These are phyloP conservation scores for Portunus trituberculatus DNA, from an alignment of 1,140 invertebrate species.

Conservation along the genomic window DNA sequence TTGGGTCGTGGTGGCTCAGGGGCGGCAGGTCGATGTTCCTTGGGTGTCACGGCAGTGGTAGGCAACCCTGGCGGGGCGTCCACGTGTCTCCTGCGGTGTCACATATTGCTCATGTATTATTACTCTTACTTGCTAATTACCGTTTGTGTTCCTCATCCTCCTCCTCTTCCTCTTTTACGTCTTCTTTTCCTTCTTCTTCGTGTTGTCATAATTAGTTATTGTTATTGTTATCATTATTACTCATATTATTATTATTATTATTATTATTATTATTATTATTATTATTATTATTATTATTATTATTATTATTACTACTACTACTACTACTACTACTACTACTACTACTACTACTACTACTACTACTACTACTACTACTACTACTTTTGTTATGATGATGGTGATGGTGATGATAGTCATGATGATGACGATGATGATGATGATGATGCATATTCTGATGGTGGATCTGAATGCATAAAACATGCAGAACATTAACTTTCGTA, in stretches of 20 bases:
- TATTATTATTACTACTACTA: neutral
- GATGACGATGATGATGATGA: no score
- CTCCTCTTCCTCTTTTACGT: no score
- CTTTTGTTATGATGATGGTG: neutral
- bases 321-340: constrained; percentile 50
- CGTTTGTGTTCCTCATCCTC: no score
- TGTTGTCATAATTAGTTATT: no score
- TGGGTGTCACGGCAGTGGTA: neutral
- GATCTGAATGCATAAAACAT: neutral
- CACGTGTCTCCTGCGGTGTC: neutral
- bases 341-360: constrained; percentile 32
- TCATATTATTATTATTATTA: no score
- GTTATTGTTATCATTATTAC: no score
- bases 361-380: constrained; percentile 17
- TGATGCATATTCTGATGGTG: neutral
- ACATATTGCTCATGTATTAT: neutral
- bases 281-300: neutral
- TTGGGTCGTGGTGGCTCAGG: neutral
- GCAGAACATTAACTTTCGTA: neutral
- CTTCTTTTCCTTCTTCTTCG: no score
- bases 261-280: neutral
- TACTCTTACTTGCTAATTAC: neutral
- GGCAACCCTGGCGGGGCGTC: neutral
- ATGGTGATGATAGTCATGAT: no score
- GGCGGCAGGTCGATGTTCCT: constrained; percentile 5